Evolutionary conservation across 2,888 invertebrate species (phyloP).

Genomic region (Cheilosia variabilis): DNA sequence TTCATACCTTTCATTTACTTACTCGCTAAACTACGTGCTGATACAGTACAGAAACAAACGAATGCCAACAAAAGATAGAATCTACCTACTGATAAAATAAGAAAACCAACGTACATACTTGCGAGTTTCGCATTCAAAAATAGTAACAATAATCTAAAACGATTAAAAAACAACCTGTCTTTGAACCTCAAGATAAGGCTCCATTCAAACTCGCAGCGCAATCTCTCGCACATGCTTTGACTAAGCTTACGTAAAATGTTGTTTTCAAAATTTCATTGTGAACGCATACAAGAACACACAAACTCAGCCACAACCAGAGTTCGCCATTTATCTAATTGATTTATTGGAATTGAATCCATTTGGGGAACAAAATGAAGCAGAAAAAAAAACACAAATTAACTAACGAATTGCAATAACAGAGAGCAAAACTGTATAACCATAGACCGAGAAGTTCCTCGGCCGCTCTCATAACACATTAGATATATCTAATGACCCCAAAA

Average conservation of each 20-base stretch:
- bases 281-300: not conserved
- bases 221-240: conserved; percentile 34
- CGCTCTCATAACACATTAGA: conserved; percentile 46
- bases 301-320: conserved; percentile 4
- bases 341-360: conserved; percentile 61
- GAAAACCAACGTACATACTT: not conserved
- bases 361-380: not conserved
- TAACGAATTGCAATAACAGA: conserved; percentile 51
- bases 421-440: conserved; percentile 22
- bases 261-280: conserved; percentile 8
- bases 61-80: conserved; percentile 1
- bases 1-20: not conserved
- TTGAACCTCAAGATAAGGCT: conserved; percentile 66
- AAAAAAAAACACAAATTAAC: conserved; percentile 26
- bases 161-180: conserved; percentile 65
- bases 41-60: conserved; percentile 21
- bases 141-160: conserved; percentile 41
- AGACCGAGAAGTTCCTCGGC: conserved; percentile 11
- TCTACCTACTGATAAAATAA: conserved; percentile 37
- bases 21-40: not conserved
- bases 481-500: conserved; percentile 74
- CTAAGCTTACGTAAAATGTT: conserved; percentile 54
- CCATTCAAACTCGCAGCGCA: conserved; percentile 36
- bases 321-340: conserved; percentile 51
- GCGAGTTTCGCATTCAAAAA: conserved; percentile 47